Conservation (phyloP, 2,797 vertebrate genomes). For the Glossophaga mutica region DNA sequence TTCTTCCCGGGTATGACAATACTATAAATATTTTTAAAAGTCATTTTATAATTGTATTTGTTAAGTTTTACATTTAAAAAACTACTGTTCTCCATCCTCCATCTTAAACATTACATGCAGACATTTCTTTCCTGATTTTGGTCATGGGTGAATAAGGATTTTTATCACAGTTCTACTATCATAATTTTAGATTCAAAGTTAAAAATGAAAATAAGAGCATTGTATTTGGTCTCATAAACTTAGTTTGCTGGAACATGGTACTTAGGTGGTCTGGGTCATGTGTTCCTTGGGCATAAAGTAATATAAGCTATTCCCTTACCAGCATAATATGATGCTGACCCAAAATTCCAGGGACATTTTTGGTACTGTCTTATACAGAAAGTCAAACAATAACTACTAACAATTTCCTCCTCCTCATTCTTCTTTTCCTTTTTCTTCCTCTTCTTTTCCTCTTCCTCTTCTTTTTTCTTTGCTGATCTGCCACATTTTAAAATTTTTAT, state of each 20-base stretch:
- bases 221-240: neutral
- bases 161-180: neutral
- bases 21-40: neutral
- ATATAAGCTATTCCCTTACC: neutral
- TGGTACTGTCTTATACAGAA: neutral
- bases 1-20: neutral
- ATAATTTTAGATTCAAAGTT: neutral
- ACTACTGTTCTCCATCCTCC: neutral
- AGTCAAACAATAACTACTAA: neutral
- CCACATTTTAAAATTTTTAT: neutral
- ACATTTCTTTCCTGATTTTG: neutral
- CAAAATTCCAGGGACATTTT: neutral
- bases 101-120: neutral
- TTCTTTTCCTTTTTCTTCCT: neutral
- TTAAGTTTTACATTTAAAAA: constrained; percentile 23
- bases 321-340: neutral
- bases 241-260: neutral
- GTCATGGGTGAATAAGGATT: neutral
- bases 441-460: neutral
- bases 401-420: neutral
- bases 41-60: neutral
- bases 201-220: neutral
- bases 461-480: neutral
- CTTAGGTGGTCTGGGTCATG: neutral
- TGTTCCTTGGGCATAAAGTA: neutral